Evolutionary conservation across 2,797 vertebrate species (phyloP), one percentile per base, ranked within the genome.

Genomic region (Cuniculus paca): DNA sequence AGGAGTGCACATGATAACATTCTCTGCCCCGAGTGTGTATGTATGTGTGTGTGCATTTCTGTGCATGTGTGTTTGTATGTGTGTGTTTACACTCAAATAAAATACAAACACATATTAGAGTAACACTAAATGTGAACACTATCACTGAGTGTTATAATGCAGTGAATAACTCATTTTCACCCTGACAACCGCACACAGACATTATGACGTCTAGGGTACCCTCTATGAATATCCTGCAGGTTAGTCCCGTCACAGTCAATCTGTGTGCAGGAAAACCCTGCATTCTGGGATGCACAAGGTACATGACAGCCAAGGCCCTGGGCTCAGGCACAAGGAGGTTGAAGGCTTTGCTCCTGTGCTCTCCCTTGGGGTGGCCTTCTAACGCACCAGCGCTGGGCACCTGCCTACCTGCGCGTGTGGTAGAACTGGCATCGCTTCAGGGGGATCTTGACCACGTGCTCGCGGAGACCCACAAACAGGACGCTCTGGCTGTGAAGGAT

Each of bases 341-440:
- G 82, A 56, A 94, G 78, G 92, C 14, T 88, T 50, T 12, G 65
- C 16, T 36, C 0, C 78, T 34, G 58, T 89, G 34, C 34, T 3
- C 5, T 90, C 68, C 39, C 22, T 36, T 1, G 0, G 42, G 28
- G 54, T 0, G 2, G 54, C 20, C 26, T 72, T 70, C 20, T 77
- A 48, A 5, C 28, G 5, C 74, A 0, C 42, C 10, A 3, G 9
- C 3, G 0, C 28, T 2, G 2, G 60, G 70, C 92, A 31, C 45
- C n/a, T 24, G 5, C 94, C 98, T 98, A 99, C 99, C 99, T 99
- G 98, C 98, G 99, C 0, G 98, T 99, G 98, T 98, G 99, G 98
- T 99, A 99, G 98, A 99, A 99, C 93, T 97, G 99, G 98, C 99
- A 99, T 97, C 99, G 99, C 99, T 99, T 99, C 96, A 99, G 99